Conservation (phyloP, 2,113 vertebrate genomes). For the Myanophis thanlyinensis region DNA sequence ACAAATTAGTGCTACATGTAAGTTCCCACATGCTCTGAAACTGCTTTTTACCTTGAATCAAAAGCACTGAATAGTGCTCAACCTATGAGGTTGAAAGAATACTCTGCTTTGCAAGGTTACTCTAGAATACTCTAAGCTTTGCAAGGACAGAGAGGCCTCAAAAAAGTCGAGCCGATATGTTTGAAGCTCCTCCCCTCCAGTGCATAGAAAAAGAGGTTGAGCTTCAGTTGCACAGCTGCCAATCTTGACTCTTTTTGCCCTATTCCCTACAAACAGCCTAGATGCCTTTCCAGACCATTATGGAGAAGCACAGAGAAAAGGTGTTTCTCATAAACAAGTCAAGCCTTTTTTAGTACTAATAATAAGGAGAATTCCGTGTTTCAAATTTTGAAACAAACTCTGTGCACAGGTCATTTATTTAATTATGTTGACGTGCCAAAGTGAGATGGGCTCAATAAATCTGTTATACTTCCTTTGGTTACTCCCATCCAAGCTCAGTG, state of each 20-base stretch:
- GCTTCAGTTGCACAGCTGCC: background rate
- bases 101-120: background rate
- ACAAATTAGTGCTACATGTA: background rate
- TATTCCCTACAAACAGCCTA: background rate
- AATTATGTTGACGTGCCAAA: background rate
- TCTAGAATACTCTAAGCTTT: background rate
- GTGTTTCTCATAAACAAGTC: background rate
- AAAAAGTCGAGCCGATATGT: background rate
- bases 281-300: background rate
- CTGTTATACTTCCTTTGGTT: background rate
- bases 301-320: background rate
- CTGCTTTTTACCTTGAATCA: background rate
- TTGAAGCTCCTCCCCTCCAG: background rate
- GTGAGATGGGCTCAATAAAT: background rate
- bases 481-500: background rate
- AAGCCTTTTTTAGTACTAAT: background rate
- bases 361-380: background rate
- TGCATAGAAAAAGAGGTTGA: background rate
- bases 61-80: background rate
- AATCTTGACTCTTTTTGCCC: background rate
- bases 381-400: background rate
- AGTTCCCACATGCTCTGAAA: background rate
- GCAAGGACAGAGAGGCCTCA: background rate
- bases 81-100: background rate
- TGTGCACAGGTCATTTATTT: background rate